Conservation (phyloP, 2,797 vertebrate genomes). For the Peromyscus eremicus region DNA sequence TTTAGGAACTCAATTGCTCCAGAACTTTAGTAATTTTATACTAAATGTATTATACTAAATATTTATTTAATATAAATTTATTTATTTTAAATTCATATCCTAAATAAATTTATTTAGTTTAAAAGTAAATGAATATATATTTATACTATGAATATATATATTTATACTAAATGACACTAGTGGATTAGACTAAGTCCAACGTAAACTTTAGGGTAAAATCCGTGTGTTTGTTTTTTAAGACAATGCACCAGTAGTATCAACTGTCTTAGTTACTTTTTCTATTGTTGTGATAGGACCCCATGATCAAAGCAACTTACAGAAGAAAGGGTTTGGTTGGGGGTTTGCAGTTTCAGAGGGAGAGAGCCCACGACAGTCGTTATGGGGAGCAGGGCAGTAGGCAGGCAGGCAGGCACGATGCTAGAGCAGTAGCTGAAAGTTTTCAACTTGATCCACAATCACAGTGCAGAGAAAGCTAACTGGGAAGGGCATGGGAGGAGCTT, state of each 20-base stretch:
- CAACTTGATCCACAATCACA: background rate
- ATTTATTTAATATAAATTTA: background rate
- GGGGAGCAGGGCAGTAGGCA: background rate
- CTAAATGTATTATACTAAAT: background rate
- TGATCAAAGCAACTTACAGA: background rate
- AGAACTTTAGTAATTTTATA: background rate
- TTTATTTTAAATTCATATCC: background rate
- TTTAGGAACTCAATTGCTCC: background rate
- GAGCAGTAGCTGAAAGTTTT: background rate
- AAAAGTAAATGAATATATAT: background rate
- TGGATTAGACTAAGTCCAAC: background rate
- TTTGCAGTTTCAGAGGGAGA: background rate
- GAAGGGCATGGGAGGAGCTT: background rate
- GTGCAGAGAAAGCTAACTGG: background rate
- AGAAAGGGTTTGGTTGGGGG: background rate
- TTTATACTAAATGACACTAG: background rate
- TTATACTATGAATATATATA: background rate
- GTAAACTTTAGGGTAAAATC: background rate
- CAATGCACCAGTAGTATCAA: background rate
- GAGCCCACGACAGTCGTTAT: background rate
- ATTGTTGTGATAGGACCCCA: background rate
- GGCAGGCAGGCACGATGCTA: no score
- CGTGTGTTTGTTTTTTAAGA: slow-evolving; percentile 28
- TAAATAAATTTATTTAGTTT: background rate
- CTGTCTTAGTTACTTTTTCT: background rate